Percentiles rank a stretch among this genome's conserved stretches.
Conservation (phyloP, 2,888 invertebrate genomes). For the Lasioglossum oenotherae region DNA sequence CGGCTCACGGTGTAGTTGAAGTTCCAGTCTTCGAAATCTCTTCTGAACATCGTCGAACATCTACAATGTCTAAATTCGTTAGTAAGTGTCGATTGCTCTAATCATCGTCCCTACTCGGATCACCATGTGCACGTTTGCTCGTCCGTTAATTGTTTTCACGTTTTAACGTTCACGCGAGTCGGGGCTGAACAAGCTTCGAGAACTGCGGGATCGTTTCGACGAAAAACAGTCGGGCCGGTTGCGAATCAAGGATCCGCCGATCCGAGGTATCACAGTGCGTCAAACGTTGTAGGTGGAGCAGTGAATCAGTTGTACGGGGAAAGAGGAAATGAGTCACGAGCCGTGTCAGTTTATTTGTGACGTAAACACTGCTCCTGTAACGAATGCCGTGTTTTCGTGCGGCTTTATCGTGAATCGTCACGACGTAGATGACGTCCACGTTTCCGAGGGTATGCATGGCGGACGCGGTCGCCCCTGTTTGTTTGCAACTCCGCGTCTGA, state of each 20-base stretch:
- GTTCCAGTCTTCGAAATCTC: too few relatives aligned
- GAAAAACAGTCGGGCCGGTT: neutral
- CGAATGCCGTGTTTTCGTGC: slow-evolving; percentile 16
- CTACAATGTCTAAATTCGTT: neutral
- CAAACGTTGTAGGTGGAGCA: slow-evolving; percentile 12
- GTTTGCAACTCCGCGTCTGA: neutral
- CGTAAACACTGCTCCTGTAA: slow-evolving; percentile 42
- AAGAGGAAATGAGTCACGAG: slow-evolving; percentile 60
- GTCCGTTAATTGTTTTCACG: neutral
- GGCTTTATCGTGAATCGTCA: neutral
- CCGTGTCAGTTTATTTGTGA: slow-evolving; percentile 43
- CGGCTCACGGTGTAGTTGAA: neutral
- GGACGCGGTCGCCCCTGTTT: neutral
- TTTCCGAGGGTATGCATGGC: neutral
- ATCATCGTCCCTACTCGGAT: neutral
- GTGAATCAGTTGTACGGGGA: slow-evolving; percentile 48
- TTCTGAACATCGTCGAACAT: neutral
- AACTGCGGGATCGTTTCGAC: neutral
- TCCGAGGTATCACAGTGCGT: slow-evolving; percentile 13
- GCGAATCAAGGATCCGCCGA: neutral
- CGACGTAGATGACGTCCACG: slow-evolving; percentile 5
- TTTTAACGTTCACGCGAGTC: neutral
- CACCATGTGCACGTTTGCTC: neutral
- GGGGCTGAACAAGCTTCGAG: neutral
- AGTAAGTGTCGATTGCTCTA: neutral